phyloP scores from a whole-genome alignment of 2,797 vertebrate genomes.

The Myotis planiceps region DNA sequence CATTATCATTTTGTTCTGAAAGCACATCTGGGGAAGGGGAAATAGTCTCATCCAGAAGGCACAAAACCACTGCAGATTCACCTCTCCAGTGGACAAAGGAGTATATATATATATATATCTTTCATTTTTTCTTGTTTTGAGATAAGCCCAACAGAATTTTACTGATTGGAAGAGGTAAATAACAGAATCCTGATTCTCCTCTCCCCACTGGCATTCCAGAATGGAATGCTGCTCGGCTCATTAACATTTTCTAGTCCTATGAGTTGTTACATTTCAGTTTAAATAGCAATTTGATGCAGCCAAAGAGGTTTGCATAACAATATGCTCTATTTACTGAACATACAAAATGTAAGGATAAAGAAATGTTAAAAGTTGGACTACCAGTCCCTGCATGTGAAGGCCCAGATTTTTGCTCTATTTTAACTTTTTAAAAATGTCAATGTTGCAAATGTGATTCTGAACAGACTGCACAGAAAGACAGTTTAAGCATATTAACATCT shows the following conservation, averaged over 20 bases:
- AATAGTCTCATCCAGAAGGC: not conserved
- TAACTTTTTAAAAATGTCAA: not conserved
- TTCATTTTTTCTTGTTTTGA: conserved; percentile 19
- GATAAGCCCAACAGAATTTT: not conserved
- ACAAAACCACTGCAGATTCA: not conserved
- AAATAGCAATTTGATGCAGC: not conserved
- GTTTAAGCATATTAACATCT: conserved; percentile 3
- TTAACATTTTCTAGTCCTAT: not conserved
- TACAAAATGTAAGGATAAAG: not conserved
- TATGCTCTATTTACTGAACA: not conserved
- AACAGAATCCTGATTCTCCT: not conserved
- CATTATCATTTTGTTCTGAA: conserved; percentile 32
- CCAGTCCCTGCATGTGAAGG: not conserved
- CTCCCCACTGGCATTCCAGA: not conserved
- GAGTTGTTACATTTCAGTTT: conserved; percentile 22
- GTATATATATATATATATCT: not conserved
- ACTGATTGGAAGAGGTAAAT: not conserved
- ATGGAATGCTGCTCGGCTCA: not conserved
- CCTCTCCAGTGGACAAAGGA: not conserved
- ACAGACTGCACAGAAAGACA: conserved; percentile 43
- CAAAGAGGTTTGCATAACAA: not conserved
- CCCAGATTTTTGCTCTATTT: not conserved
- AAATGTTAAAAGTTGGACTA: not conserved
- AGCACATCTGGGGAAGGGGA: not conserved
- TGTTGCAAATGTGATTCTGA: conserved; percentile 27